Evolutionary conservation across 2,888 invertebrate species (phyloP).

Genomic region (Mythimna lalbum): DNA sequence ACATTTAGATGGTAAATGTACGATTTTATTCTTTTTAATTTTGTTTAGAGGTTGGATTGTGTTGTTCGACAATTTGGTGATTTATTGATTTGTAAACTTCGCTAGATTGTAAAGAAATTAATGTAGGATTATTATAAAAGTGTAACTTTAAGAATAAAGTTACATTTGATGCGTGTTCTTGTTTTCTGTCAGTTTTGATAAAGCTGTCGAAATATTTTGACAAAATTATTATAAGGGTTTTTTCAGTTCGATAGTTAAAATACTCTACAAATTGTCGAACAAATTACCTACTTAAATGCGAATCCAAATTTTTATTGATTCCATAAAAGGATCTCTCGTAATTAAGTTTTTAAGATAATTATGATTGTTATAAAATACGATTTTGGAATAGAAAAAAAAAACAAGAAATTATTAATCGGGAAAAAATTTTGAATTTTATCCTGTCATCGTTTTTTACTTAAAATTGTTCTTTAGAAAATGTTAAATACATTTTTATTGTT

Average conservation of each 20-base stretch:
- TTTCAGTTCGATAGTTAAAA: conserved; percentile 7
- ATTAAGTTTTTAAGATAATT: conserved; percentile 78
- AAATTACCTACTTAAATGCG: conserved; percentile 50
- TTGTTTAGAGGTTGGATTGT: conserved; percentile 65
- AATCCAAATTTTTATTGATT: conserved; percentile 73
- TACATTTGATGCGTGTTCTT: conserved; percentile 21
- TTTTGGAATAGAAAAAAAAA: conserved; percentile 47
- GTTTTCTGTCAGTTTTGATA: conserved; percentile 19
- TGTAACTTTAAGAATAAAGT: conserved; percentile 38
- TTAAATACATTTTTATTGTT: conserved; percentile 63
- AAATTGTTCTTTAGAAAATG: conserved; percentile 65
- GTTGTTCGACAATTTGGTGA: conserved; percentile 60
- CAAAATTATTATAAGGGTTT: conserved; percentile 19
- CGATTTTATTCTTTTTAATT: conserved; percentile 56
- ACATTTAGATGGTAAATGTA: conserved; percentile 63
- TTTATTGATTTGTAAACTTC: conserved; percentile 15
- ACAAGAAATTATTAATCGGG: conserved; percentile 59
- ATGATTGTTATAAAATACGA: conserved; percentile 71
- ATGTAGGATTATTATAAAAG: conserved; percentile 26
- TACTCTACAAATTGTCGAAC: conserved; percentile 59
- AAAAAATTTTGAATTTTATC: conserved; percentile 66
- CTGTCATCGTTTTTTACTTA: conserved; percentile 65
- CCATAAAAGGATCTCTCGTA: conserved; percentile 79
- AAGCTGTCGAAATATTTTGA: conserved; percentile 6
- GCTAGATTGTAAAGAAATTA: conserved; percentile 39